These are phyloP conservation scores for Cassiopea andromeda DNA, from an alignment of 30 jellyfish, hydroid and myxozoan genomes.

Conservation along the genomic window DNA sequence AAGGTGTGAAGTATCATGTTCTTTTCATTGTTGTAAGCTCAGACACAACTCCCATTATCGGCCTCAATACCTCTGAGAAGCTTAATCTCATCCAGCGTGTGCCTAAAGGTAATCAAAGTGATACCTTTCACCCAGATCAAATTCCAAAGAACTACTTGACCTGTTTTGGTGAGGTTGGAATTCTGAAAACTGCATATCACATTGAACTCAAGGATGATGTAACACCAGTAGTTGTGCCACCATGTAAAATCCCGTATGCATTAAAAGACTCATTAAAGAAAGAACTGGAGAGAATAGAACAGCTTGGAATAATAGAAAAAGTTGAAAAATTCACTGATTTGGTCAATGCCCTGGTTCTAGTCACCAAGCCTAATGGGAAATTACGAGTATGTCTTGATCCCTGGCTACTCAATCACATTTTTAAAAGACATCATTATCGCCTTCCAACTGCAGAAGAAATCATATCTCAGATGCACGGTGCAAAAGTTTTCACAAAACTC, in stretches of 20 bases:
- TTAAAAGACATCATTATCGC: slow-evolving; percentile 23
- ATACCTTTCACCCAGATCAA: neutral
- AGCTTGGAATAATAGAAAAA: slow-evolving; percentile 28
- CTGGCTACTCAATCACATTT: slow-evolving; percentile 21
- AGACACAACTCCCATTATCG: slow-evolving; percentile 41
- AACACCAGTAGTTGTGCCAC: slow-evolving; percentile 20
- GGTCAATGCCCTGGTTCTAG: slow-evolving; percentile 29
- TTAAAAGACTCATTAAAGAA: slow-evolving; percentile 2
- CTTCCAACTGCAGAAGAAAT: slow-evolving; percentile 49
- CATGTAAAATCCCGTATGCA: slow-evolving; percentile 13
- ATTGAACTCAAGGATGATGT: neutral
- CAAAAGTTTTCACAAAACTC: slow-evolving; percentile 23
- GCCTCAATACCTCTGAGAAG: neutral
- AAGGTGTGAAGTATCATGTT: slow-evolving; percentile 40
- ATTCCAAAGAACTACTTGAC: neutral
- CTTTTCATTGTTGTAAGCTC: slow-evolving; percentile 40
- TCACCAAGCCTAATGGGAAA: slow-evolving; percentile 49
- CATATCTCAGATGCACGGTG: slow-evolving; percentile 20
- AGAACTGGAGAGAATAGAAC: slow-evolving; percentile 28
- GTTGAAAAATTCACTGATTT: slow-evolving; percentile 58
- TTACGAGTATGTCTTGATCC: slow-evolving; percentile 52
- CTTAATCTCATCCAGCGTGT: neutral
- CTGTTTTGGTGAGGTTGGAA: neutral
- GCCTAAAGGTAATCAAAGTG: neutral
- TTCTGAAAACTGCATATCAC: slow-evolving; percentile 14